Evolutionary conservation across 2,113 vertebrate species (phyloP).

Genomic region (Miniopterus natalensis): DNA sequence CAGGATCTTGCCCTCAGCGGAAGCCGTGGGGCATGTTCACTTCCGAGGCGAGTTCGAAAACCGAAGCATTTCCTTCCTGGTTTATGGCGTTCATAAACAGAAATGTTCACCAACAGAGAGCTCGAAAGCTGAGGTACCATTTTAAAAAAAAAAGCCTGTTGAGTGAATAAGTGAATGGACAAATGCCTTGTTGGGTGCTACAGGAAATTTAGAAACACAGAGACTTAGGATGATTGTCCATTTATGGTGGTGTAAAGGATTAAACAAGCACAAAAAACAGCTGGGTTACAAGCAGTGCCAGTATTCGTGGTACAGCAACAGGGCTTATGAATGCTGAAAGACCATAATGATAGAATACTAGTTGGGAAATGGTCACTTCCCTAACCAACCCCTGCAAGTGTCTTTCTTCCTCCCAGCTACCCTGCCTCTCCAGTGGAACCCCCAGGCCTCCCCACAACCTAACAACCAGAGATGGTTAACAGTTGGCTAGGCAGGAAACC

Average conservation of each 20-base stretch:
- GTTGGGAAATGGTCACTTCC: not conserved
- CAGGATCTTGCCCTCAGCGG: too few species aligned
- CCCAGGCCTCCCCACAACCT: not conserved
- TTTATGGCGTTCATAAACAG: too few species aligned
- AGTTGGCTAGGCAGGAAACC: not conserved
- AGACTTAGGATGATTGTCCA: not conserved
- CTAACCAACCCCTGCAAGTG: not conserved
- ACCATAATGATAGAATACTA: not conserved
- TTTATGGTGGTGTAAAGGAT: not conserved
- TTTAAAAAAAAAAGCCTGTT: not conserved
- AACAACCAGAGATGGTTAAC: not conserved
- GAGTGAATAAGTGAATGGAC: not conserved
- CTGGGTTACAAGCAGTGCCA: not conserved
- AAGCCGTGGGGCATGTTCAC: too few species aligned
- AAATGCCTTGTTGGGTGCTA: not conserved
- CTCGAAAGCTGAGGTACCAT: too few species aligned
- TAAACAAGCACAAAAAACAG: not conserved
- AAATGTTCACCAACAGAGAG: too few species aligned
- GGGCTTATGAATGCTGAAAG: not conserved
- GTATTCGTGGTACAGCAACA: not conserved
- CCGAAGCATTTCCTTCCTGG: too few species aligned
- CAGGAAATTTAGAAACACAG: not conserved
- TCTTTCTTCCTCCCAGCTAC: not conserved
- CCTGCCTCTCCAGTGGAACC: not conserved
- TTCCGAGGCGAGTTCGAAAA: too few species aligned